Base-by-base conservation (phyloP, 2,888 invertebrate species). In the Protophormia terraenovae region DNA sequence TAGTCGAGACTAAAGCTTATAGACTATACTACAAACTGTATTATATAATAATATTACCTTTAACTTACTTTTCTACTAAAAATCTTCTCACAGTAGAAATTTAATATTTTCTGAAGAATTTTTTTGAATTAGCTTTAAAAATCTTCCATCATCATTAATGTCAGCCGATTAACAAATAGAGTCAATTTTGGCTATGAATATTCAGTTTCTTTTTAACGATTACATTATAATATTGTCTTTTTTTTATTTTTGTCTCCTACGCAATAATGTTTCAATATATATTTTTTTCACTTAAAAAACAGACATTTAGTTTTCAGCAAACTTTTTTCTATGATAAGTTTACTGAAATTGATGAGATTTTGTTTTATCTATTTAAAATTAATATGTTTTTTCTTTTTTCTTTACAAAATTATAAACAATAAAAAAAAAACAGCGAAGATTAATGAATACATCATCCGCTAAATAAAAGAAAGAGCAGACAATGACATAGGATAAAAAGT, bases 341-440 rank as follows among this genome's bases (percentile, higher is more conserved):
- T 62, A 58, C 73, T 73, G 16, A 78, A 73, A 85, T 78, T 85
- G 78, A 85, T 82, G 81, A 75, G 64, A 45, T 35, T 73, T 77
- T 41, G 32, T 71, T 16, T 73, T 64, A 24, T 22, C 22, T 53
- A 22, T 4, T 53, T 45, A 10, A 73, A 58, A 80, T 66, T 53
- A 53, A 71, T 55, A 64, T 45, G 24, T 71, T 35, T 41, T 38
- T 38, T 14, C 32, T 66, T n/a, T 27, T 5, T 14, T 32, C 4
- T 10, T 2, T n/a, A n/a, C 12, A 66, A 22, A 32, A 6, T 6
- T 32, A 32, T 32, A 7, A 7, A 8, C 7, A 38, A 24, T 12
- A 45, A 19, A n/a, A 29, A 29, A 10, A 2, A 16, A 32, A 32
- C 12, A 60, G 27, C 2, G 14, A 69, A 81, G 77, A 78, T 85